Evolutionary conservation across 2,797 vertebrate genomes (phyloP), one percentile per base, ranked within the genome.

Genomic region (Xenopus petersii): DNA sequence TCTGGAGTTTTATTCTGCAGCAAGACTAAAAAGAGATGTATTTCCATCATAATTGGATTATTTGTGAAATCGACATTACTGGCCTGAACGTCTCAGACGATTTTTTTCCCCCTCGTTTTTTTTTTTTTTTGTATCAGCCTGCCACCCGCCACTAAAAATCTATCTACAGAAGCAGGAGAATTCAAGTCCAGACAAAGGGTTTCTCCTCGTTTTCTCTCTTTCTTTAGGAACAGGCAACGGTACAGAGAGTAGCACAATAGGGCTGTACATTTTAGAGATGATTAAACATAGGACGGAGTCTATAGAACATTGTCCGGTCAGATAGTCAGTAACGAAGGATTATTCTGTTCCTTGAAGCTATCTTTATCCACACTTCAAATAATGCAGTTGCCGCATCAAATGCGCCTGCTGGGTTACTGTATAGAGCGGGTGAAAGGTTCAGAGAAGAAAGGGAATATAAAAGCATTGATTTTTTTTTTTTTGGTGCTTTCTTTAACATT

Each of bases 331-430:
- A 73, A 69, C 69, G 59, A 69, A 49, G 61, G 65, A 10, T 56
- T 67, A 64, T 17, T 49, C 10, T 49, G 5, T 65, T 74, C 51
- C 71, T 73, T 69, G 66, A 72, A 70, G 67, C 61, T 74, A 74
- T 79, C 64, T 79, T 74, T 74, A 79, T 47, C 24, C 33, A 12
- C 4, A 47, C 71, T 70, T 79, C 76, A 79, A 73, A 79, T 61
- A 73, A 49, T 46, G 59, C 61, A 17, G 62, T 65, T 55, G 42
- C 61, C 11, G 66, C 46, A 60, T 79, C 60, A 74, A 73, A 70
- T 49, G 51, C 60, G 49, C 71, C 66, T 66, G 76, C 76, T 79
- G 76, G 46, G 67, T 30, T 16, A 17, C 65, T 58, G 60, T 64
- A 47, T 30, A 2, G 16, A 33, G 30, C 55, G 76, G 49, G 71